Base-by-base conservation (phyloP, 2,113 vertebrate species). In the Dicerorhinus sumatrensis region DNA sequence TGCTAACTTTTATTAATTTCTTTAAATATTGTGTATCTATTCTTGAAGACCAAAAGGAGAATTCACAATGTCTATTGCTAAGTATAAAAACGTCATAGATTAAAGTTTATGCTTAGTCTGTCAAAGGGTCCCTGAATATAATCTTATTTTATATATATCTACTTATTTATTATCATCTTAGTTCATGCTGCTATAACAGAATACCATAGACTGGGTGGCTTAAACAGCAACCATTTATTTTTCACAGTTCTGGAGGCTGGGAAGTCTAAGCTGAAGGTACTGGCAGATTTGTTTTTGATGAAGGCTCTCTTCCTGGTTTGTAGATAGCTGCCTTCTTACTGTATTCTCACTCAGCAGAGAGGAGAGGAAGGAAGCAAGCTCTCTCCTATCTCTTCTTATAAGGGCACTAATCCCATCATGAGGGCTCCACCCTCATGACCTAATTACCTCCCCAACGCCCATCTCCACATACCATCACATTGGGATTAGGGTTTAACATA, bases 1-100 rank as follows among this genome's bases (percentile, higher is more conserved):
- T 69, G 25, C 23, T 90, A 77, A 63, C 39, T 86, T 95, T 69
- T 69, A 62, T 73, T 90, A 91, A 67, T 88, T 58, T 83, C n/a
- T 67, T 91, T 65, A 95, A 88, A 87, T 69, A 36, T 56, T 86
- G 1, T 62, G 6, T 27, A 31, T 91, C 21, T 73, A 25, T 85
- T 94, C 67, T 42, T 85, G 31, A 86, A 46, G 46, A 5, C 25
- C 7, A 51, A 86, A 91, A 89, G 20, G n/a, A 94, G 8, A 21
- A 79, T 60, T 73, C 4, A 36, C 8, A 60, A 20, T 77, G 23
- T 85, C 72, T 62, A 3, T 72, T 75, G 65, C 60, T 48, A 89
- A 65, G 14, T 60, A 39, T 46, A 92, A 84, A 79, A 62, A 36
- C 17, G 39, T 42, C 51, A 69, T 21, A 72, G 23, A 86, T 92